Percentiles rank a stretch among this genome's conserved stretches.
phyloP scores from a whole-genome alignment of 2,797 vertebrate species.

The Alouatta caraya region DNA sequence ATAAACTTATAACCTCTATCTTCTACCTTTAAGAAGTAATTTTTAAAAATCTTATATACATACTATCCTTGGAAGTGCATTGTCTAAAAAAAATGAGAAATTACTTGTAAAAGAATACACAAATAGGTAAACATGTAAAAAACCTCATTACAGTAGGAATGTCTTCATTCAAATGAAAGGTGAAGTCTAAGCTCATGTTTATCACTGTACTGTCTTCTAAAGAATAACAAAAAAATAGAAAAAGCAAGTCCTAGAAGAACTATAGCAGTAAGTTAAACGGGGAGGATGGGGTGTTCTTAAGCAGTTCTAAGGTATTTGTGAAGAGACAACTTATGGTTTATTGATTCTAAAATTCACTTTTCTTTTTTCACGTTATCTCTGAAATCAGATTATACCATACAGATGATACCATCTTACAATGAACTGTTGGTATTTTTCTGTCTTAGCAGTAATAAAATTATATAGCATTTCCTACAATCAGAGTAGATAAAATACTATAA shows the following conservation, averaged over 20 bases:
- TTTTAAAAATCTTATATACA: background rate
- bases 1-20: background rate
- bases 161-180: background rate
- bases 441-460: background rate
- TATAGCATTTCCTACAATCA: background rate
- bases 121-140: background rate
- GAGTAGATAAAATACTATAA: background rate
- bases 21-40: background rate
- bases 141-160: background rate
- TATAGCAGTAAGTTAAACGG: background rate
- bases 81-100: background rate
- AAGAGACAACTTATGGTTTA: background rate
- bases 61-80: background rate
- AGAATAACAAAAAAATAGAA: background rate
- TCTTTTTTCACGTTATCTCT: background rate
- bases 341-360: background rate
- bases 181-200: background rate
- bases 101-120: background rate
- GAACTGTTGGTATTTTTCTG: background rate
- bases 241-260: background rate
- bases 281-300: background rate
- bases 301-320: background rate
- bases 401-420: background rate
- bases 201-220: background rate
- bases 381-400: background rate